phyloP scores from a whole-genome alignment of 2,888 invertebrate genomes.

The Agriopis marginaria region DNA sequence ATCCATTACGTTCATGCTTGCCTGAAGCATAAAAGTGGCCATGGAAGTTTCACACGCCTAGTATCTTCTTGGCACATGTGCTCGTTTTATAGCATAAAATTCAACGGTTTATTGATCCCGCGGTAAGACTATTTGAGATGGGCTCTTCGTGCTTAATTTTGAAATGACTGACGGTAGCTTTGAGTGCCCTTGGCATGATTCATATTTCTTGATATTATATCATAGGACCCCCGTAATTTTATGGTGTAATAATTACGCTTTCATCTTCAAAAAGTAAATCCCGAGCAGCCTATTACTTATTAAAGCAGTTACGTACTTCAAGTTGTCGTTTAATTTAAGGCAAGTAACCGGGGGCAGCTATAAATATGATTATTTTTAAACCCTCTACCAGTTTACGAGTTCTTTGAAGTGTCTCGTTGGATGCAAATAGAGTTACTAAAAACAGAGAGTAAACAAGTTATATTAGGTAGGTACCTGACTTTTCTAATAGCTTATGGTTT shows the following conservation, averaged over 20 bases:
- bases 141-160: neutral
- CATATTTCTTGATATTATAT: neutral
- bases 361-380: constrained; percentile 69
- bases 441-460: neutral
- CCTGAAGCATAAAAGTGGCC: constrained; percentile 49
- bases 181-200: neutral
- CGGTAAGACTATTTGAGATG: neutral
- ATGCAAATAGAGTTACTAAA: constrained; percentile 1
- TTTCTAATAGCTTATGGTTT: neutral
- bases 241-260: constrained; percentile 23
- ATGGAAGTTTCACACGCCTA: constrained; percentile 48
- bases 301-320: constrained; percentile 41
- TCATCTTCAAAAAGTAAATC: constrained; percentile 18
- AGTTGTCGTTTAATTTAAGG: constrained; percentile 52
- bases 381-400: constrained; percentile 55
- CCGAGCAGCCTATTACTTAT: constrained; percentile 25
- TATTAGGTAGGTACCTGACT: neutral
- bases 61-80: constrained; percentile 26
- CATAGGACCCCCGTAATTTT: constrained; percentile 10
- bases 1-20: constrained; percentile 57
- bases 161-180: neutral
- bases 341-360: constrained; percentile 53
- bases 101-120: constrained; percentile 33
- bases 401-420: constrained; percentile 44
- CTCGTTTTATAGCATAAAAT: constrained; percentile 24